A percentile compares a stretch with the other conserved stretches of the same genome.
Conservation (phyloP, 1,140 invertebrate species). For the Cecropterus lyciades region DNA sequence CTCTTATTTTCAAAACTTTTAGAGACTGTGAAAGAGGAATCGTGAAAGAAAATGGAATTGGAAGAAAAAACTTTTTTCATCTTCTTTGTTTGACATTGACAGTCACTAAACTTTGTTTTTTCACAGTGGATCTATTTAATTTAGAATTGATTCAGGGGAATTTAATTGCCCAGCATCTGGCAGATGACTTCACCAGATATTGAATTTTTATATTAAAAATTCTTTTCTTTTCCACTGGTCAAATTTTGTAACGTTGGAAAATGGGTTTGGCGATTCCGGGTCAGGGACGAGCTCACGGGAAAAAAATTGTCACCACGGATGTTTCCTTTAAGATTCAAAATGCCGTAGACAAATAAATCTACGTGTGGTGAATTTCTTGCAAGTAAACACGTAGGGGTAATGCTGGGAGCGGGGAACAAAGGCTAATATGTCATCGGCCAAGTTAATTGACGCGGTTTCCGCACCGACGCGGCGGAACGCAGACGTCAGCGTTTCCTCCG, state of each 20-base stretch:
- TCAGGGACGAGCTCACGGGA: not conserved
- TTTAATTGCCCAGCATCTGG: slow-evolving; percentile 73
- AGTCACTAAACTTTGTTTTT: slow-evolving; percentile 81
- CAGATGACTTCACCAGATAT: slow-evolving; percentile 62
- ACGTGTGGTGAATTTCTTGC: slow-evolving; percentile 45
- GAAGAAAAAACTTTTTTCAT: slow-evolving; percentile 83
- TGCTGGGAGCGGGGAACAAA: slow-evolving; percentile 64
- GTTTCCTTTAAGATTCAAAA: slow-evolving; percentile 2
- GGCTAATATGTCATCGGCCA: slow-evolving; percentile 81
- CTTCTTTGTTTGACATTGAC: slow-evolving; percentile 84
- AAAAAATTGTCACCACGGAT: not conserved
- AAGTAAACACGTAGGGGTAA: slow-evolving; percentile 50
- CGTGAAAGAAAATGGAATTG: slow-evolving; percentile 81
- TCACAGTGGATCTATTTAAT: slow-evolving; percentile 81
- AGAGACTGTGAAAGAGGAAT: slow-evolving; percentile 81
- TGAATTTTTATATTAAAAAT: slow-evolving; percentile 54
- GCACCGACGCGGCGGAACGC: slow-evolving; percentile 71
- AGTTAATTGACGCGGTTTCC: slow-evolving; percentile 83
- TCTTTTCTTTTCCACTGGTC: slow-evolving; percentile 22
- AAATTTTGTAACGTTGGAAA: not conserved
- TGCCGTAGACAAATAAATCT: slow-evolving; percentile 23
- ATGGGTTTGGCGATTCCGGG: slow-evolving; percentile 3
- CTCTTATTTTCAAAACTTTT: slow-evolving; percentile 84
- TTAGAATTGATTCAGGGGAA: slow-evolving; percentile 71
- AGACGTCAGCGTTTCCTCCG: slow-evolving; percentile 70